Evolutionary conservation across 2,113 vertebrate genomes (phyloP).

Genomic region (Bombycilla garrulus): DNA sequence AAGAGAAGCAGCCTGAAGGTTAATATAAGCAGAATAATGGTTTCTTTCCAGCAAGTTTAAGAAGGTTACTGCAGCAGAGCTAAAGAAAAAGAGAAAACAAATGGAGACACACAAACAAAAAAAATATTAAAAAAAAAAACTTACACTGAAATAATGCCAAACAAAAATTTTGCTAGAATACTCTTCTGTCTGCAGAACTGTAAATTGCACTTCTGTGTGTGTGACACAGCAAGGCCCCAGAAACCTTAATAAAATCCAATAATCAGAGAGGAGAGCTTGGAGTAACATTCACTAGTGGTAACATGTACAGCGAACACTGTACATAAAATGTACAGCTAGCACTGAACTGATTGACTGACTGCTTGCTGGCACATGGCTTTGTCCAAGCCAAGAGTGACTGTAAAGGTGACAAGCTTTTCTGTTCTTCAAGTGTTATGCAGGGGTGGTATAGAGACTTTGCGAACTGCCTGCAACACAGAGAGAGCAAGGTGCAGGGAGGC

Average conservation of each 20-base stretch:
- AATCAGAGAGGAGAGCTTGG: not conserved
- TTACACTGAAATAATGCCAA: not conserved
- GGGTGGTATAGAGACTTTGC: not conserved
- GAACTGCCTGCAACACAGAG: not conserved
- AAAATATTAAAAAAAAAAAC: no score
- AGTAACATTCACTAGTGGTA: not conserved
- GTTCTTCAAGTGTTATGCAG: not conserved
- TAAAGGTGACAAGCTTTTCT: not conserved
- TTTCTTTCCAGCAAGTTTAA: not conserved
- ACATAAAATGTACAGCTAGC: not conserved
- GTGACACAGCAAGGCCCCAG: not conserved
- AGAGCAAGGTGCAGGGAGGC: not conserved
- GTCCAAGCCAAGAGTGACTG: not conserved
- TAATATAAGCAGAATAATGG: not conserved
- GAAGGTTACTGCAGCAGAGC: not conserved
- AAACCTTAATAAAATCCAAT: not conserved
- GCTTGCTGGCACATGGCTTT: not conserved
- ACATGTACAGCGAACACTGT: not conserved
- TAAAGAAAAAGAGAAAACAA: not conserved
- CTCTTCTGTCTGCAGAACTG: not conserved
- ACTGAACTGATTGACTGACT: not conserved
- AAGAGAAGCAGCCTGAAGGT: not conserved
- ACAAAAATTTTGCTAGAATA: not conserved
- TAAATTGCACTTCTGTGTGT: not conserved
- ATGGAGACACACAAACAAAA: not conserved